A percentile compares a stretch with the other conserved stretches of the same genome.
These are phyloP conservation scores for Poecilobothrus nobilitatus DNA, from an alignment of 2,888 invertebrate genomes.

Conservation along the genomic window DNA sequence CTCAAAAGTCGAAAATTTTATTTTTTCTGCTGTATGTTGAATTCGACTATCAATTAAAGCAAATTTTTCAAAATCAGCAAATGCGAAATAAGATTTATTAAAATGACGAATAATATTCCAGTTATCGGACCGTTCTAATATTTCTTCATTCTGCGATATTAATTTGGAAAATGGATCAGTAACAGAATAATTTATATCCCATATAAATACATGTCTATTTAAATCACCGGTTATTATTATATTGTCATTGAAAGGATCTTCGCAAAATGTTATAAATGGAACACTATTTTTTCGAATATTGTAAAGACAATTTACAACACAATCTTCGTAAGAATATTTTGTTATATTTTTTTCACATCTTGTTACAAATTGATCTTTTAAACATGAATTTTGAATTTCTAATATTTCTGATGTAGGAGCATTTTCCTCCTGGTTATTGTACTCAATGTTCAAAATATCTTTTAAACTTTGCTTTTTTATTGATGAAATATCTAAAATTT, in stretches of 20 bases:
- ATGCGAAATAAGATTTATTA: slow-evolving; percentile 30
- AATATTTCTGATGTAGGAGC: slow-evolving; percentile 31
- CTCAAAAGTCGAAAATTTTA: slow-evolving; percentile 16
- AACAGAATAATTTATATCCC: slow-evolving; percentile 24
- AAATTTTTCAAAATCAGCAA: slow-evolving; percentile 31
- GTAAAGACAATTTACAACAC: slow-evolving; percentile 1
- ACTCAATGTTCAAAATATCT: neutral
- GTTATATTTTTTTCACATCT: slow-evolving; percentile 30
- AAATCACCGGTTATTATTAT: slow-evolving; percentile 32
- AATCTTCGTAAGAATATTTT: slow-evolving; percentile 25
- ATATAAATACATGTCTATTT: slow-evolving; percentile 31
- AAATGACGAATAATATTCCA: slow-evolving; percentile 32
- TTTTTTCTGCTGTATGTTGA: slow-evolving; percentile 26
- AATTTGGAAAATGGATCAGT: slow-evolving; percentile 18
- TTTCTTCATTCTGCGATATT: slow-evolving; percentile 9
- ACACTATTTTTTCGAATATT: slow-evolving; percentile 22
- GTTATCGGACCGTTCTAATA: slow-evolving; percentile 19
- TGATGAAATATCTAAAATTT: slow-evolving; percentile 18
- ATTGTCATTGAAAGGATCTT: slow-evolving; percentile 24
- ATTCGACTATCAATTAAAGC: slow-evolving; percentile 32
- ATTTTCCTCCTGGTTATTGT: neutral
- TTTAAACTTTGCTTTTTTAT: neutral
- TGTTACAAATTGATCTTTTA: slow-evolving; percentile 23
- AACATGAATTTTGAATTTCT: slow-evolving; percentile 28
- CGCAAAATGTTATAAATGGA: slow-evolving; percentile 35